phyloP scores from a whole-genome alignment of 1,140 invertebrate species.

The Drosophila suzukii region DNA sequence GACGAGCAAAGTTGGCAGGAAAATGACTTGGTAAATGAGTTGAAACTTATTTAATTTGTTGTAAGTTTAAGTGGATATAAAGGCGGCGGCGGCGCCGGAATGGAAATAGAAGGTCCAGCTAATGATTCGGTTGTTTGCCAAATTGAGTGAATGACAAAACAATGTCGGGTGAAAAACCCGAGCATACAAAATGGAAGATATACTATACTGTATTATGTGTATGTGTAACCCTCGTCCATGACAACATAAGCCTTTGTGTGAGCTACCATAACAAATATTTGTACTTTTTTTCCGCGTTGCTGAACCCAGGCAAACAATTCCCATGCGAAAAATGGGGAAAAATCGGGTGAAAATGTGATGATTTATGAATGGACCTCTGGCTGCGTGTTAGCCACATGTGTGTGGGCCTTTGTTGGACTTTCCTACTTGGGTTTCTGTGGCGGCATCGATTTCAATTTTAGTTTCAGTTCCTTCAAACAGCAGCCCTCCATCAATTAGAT shows the following conservation, averaged over 20 bases:
- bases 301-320: constrained; percentile 37
- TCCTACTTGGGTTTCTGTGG: constrained; percentile 3
- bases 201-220: neutral
- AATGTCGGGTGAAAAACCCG: constrained; percentile 2
- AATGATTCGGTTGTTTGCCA: constrained; percentile 68
- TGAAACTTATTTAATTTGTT: constrained; percentile 82
- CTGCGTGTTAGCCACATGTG: constrained; percentile 1
- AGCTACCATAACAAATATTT: constrained; percentile 63
- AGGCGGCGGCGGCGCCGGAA: neutral
- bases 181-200: constrained; percentile 5
- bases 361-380: constrained; percentile 64
- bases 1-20: constrained; percentile 62
- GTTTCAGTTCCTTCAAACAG: constrained; percentile 21
- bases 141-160: constrained; percentile 50
- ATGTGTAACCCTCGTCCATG: constrained; percentile 2
- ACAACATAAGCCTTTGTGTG: constrained; percentile 64
- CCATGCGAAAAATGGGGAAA: constrained; percentile 21
- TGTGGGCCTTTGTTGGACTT: constrained; percentile 12
- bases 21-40: constrained; percentile 81
- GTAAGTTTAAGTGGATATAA: constrained; percentile 60
- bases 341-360: constrained; percentile 60
- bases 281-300: constrained; percentile 58
- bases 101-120: constrained; percentile 21
- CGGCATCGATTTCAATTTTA: constrained; percentile 65
- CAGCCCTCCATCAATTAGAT: constrained; percentile 49